Conservation (phyloP, 2,888 invertebrate genomes). For the Drosophila dives region DNA sequence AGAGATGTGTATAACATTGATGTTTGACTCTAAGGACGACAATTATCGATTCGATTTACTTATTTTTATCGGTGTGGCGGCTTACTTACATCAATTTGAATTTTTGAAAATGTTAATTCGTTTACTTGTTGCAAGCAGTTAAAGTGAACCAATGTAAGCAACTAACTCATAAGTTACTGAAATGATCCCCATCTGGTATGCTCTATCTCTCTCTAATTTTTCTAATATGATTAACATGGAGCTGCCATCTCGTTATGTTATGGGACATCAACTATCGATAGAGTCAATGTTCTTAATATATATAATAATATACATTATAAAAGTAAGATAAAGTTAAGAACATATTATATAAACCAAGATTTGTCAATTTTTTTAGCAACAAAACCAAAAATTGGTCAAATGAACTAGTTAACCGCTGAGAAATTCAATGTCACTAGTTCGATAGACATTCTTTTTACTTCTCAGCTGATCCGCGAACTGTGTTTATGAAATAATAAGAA, state of each 20-base stretch:
- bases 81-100: not conserved
- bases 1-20: conserved; percentile 39
- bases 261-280: not conserved
- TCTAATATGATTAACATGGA: not conserved
- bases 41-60: conserved; percentile 7
- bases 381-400: not conserved
- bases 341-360: not conserved
- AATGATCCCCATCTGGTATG: not conserved
- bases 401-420: not conserved
- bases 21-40: not conserved
- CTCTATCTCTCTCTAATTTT: not conserved
- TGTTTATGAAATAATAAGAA: conserved; percentile 2
- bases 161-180: not conserved
- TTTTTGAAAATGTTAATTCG: not conserved
- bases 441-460: conserved; percentile 4
- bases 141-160: not conserved
- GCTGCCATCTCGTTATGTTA: not conserved
- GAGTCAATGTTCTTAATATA: not conserved
- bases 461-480: conserved; percentile 24
- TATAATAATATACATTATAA: not conserved
- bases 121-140: not conserved
- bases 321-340: not conserved
- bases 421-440: conserved; percentile 10
- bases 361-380: not conserved
- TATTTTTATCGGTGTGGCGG: conserved; percentile 6